A percentile compares a stretch with the other conserved stretches of the same genome.
phyloP scores from a whole-genome alignment of 2,797 vertebrate species.

The Yasuhikotakia modesta region DNA sequence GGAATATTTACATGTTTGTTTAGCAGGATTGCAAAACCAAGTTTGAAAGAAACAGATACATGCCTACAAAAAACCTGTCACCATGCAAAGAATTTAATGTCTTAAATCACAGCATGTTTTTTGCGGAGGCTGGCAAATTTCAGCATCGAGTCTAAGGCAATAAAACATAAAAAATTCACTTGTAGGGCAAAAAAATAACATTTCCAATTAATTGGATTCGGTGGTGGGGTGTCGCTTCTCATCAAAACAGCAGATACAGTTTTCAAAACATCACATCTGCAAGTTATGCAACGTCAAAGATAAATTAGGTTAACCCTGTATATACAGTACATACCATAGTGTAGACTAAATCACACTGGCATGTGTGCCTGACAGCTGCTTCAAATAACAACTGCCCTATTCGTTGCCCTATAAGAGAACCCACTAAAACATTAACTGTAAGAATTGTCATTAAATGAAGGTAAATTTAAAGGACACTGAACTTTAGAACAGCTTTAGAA shows the following conservation, averaged over 20 bases:
- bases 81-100: slow-evolving; percentile 19
- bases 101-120: slow-evolving; percentile 57
- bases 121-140: slow-evolving; percentile 28
- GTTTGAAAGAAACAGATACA: slow-evolving; percentile 29
- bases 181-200: slow-evolving; percentile 22
- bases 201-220: background rate
- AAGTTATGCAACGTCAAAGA: background rate
- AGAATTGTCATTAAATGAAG: too few species aligned
- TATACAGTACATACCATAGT: slow-evolving; percentile 3
- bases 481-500: too few species aligned
- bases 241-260: background rate
- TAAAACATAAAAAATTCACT: slow-evolving; percentile 8
- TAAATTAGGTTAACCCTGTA: slow-evolving; percentile 18
- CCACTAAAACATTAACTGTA: background rate
- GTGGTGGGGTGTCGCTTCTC: background rate
- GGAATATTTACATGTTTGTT: slow-evolving; percentile 39
- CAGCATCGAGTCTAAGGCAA: slow-evolving; percentile 37
- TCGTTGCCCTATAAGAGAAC: slow-evolving; percentile 25
- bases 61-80: slow-evolving; percentile 5
- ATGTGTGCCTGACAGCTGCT: slow-evolving; percentile 27
- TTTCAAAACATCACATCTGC: background rate
- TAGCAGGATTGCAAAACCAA: slow-evolving; percentile 42
- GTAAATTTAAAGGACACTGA: too few species aligned
- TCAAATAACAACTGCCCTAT: slow-evolving; percentile 26
- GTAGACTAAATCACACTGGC: slow-evolving; percentile 22